Percentiles rank a stretch among this genome's conserved stretches.
phyloP scores from a whole-genome alignment of 2,113 vertebrate species.

The Synodontis membranacea region DNA sequence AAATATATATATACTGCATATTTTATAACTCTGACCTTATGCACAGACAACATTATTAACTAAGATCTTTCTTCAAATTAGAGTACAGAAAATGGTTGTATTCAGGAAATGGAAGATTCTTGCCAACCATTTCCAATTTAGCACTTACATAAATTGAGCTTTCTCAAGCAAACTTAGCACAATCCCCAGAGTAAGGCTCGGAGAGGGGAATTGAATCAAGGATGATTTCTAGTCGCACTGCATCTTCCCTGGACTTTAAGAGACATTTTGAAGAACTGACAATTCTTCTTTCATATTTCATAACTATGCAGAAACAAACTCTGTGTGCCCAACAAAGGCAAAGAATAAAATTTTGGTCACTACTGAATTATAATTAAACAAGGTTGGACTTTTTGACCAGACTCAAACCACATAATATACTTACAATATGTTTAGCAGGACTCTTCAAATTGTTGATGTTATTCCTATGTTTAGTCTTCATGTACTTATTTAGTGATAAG shows the following conservation, averaged over 20 bases:
- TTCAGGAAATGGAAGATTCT: conserved; percentile 3
- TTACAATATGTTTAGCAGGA: background rate
- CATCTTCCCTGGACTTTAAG: background rate
- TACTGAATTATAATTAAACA: background rate
- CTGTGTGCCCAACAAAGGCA: background rate
- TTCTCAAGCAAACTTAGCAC: background rate
- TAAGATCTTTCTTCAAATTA: background rate
- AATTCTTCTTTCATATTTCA: background rate
- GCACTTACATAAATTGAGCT: conserved; percentile 1
- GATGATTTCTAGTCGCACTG: background rate
- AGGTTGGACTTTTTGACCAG: background rate
- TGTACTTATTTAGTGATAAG: background rate
- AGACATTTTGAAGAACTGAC: background rate
- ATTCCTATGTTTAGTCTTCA: background rate
- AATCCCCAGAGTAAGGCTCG: background rate
- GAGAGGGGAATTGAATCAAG: background rate
- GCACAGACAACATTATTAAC: background rate
- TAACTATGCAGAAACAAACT: background rate
- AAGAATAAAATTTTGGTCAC: background rate
- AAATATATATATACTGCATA: too few species aligned
- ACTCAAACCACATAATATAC: background rate
- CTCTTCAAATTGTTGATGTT: background rate
- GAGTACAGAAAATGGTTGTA: background rate
- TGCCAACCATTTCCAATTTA: too few species aligned
- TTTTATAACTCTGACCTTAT: background rate